Percentiles rank a stretch among this genome's conserved stretches.
Evolutionary conservation across 2,113 vertebrate species (phyloP).

Genomic region (Nothocercus nigrocapillus): DNA sequence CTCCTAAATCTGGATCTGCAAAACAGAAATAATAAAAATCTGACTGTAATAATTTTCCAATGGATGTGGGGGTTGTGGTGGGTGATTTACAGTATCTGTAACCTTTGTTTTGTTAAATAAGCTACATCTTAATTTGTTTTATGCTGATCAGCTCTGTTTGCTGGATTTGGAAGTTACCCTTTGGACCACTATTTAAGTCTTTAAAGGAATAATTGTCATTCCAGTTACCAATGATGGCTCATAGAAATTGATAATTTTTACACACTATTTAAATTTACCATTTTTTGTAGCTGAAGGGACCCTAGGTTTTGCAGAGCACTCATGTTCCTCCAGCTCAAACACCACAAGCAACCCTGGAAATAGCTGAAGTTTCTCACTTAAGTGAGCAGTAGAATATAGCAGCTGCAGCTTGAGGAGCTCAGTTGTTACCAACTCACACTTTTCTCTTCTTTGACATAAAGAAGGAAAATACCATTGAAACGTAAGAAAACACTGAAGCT

Average conservation of each 20-base stretch:
- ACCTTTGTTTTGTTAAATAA: background rate
- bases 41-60: background rate
- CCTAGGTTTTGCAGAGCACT: background rate
- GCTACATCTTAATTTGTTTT: background rate
- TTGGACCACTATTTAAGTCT: background rate
- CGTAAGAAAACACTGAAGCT: background rate
- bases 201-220: conserved; percentile 25
- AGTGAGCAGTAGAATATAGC: background rate
- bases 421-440: background rate
- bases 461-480: background rate
- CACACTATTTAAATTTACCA: background rate
- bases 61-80: background rate
- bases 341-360: background rate
- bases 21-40: background rate
- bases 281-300: background rate
- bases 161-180: background rate
- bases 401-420: background rate
- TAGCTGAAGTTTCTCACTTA: background rate
- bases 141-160: background rate
- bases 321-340: background rate
- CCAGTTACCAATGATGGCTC: background rate
- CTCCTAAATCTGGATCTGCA: background rate
- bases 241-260: background rate
- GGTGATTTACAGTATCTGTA: background rate
- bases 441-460: background rate